A percentile compares a stretch with the other conserved stretches of the same genome.
Conservation (phyloP, 2,797 vertebrate species). For the Artibeus jamaicensis region DNA sequence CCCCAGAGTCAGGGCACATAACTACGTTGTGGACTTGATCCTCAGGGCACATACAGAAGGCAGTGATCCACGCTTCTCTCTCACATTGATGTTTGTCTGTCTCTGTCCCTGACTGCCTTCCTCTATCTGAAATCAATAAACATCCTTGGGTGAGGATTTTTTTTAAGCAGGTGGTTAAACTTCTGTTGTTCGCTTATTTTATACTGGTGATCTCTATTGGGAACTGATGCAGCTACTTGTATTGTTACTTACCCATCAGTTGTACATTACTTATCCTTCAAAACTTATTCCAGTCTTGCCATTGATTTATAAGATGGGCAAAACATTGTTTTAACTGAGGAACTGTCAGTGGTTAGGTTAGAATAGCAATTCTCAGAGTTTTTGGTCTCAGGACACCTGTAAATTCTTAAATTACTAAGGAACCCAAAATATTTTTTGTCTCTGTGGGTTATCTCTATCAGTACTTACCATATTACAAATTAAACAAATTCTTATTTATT, state of each 20-base stretch:
- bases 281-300: background rate
- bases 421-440: background rate
- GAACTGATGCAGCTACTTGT: background rate
- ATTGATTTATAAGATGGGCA: background rate
- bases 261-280: background rate
- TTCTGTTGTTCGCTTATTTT: background rate
- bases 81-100: background rate
- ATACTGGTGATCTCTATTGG: background rate
- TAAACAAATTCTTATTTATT: background rate
- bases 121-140: background rate
- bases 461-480: background rate
- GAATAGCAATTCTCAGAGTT: background rate
- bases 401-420: background rate
- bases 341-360: background rate
- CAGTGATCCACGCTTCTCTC: background rate
- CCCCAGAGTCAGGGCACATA: background rate
- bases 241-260: background rate
- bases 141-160: background rate
- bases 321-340: background rate
- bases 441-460: background rate
- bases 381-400: background rate
- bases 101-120: background rate
- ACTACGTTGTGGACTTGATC: background rate
- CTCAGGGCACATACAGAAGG: background rate
- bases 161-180: background rate